A percentile compares a stretch with the other conserved stretches of the same genome.
Conservation (phyloP, 1,140 invertebrate genomes). For the Philaenus spumarius region DNA sequence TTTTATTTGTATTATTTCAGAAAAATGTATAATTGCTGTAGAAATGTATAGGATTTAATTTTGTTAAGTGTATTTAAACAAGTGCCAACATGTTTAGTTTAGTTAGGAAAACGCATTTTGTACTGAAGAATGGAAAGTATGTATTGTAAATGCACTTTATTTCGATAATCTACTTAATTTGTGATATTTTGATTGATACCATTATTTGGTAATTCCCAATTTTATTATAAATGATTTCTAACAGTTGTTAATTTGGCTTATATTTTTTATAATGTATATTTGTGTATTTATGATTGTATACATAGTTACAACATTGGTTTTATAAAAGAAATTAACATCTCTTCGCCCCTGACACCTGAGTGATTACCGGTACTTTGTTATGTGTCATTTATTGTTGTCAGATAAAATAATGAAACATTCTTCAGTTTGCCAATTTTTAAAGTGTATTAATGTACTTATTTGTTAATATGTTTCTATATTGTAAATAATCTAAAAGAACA, state of each 20-base stretch:
- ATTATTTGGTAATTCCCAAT: background rate
- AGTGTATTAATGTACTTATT: conserved; percentile 16
- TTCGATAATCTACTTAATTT: conserved; percentile 12
- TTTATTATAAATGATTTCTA: conserved; percentile 2
- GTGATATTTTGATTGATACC: conserved; percentile 3
- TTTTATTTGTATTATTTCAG: conserved; percentile 10
- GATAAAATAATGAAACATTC: no score
- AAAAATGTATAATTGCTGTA: conserved; percentile 13
- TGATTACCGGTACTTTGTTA: background rate
- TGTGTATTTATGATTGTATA: conserved; percentile 9
- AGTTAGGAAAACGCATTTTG: no score
- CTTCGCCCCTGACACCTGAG: background rate
- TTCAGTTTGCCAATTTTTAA: background rate
- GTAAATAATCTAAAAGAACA: conserved; percentile 1
- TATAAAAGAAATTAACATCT: background rate
- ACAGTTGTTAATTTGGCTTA: conserved; percentile 7
- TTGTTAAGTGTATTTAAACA: conserved; percentile 13
- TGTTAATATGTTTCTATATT: conserved; percentile 18
- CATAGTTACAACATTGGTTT: conserved; percentile 10
- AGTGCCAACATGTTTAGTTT: conserved; percentile 14
- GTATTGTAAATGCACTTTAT: background rate
- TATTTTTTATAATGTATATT: conserved; percentile 18
- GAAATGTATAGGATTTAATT: conserved; percentile 17
- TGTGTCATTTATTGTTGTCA: no score
- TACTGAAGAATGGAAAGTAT: no score